Conservation (phyloP, 2,888 invertebrate genomes). For the Andrena flavipes region DNA sequence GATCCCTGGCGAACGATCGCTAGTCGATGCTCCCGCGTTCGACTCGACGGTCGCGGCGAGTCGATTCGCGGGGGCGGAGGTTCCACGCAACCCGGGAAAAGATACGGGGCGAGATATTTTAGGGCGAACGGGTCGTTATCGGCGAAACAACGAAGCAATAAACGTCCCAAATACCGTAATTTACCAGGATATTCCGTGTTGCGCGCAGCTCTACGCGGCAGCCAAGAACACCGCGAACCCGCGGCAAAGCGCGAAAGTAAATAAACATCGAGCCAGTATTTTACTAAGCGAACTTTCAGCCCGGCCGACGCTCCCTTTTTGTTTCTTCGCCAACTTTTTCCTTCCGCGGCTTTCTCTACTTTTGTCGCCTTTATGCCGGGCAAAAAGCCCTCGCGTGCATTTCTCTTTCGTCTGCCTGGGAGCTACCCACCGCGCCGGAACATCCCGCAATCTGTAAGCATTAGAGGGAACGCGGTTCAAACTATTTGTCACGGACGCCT, state of each 20-base stretch:
- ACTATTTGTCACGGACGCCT: neutral
- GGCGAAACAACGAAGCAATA: slow-evolving; percentile 62
- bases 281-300: slow-evolving; percentile 42
- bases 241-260: slow-evolving; percentile 45
- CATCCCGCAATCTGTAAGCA: slow-evolving; percentile 10
- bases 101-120: slow-evolving; percentile 59
- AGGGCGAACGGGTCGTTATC: slow-evolving; percentile 62
- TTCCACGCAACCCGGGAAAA: slow-evolving; percentile 22
- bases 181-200: slow-evolving; percentile 64
- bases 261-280: slow-evolving; percentile 62
- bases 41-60: slow-evolving; percentile 13
- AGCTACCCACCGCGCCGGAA: neutral
- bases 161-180: slow-evolving; percentile 68
- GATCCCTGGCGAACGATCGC: neutral
- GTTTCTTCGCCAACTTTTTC: slow-evolving; percentile 12
- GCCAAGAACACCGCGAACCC: slow-evolving; percentile 15
- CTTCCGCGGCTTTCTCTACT: neutral
- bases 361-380: slow-evolving; percentile 15
- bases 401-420: neutral
- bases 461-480: neutral
- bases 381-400: neutral
- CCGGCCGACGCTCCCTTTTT: neutral
- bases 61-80: slow-evolving; percentile 39
- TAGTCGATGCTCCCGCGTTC: neutral
- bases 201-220: slow-evolving; percentile 26